Evolutionary conservation across 1,140 invertebrate species (phyloP), one percentile per base, ranked within the genome.

Genomic region (Zaprionus gabonicus): DNA sequence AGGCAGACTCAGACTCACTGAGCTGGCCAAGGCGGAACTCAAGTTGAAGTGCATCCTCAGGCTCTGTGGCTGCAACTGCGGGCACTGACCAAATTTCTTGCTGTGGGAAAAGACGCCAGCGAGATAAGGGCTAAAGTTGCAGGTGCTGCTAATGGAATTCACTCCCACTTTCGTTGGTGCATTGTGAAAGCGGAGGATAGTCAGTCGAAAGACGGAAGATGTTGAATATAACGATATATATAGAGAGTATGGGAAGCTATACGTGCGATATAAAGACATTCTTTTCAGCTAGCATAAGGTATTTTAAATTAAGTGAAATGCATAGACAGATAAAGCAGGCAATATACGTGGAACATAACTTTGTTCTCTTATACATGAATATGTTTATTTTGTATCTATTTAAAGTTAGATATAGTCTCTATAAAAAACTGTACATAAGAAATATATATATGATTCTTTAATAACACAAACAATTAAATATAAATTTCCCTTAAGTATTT

Each of bases 161-260:
- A 31, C 60, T 63, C 27, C 60, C 46, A 49, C 60, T 63, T 63
- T 63, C 60, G 25, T 15, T 58, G 41, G 56, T 49, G 38, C 60
- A 46, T 70, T 64, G 78, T 65, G 64, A 80, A 80, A 80, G 73
- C 60, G 36, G 62, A 81, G 79, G 79, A 81, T 51, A 25, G 46
- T 23, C 46, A 51, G 46, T 13, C 5, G 4, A 12, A 13, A 51
- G 20, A 51, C 23, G n/a, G 12, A 51, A 51, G 15, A 51, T 25
- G 12, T 13, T 5, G 1, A 13, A 25, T 12, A 46, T 46, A 46
- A 34, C 3, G 31, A 34, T 20, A n/a, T 10, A 9, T 10, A 36
- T 44, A 6, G 41, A 9, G 0, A 6, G 1, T 44, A 17, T 17
- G 6, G 0, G 6, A 46, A 17, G 7, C 0, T 7, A 9, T n/a